phyloP scores from a whole-genome alignment of 2,113 vertebrate species.

The Oreochromis spilurus region DNA sequence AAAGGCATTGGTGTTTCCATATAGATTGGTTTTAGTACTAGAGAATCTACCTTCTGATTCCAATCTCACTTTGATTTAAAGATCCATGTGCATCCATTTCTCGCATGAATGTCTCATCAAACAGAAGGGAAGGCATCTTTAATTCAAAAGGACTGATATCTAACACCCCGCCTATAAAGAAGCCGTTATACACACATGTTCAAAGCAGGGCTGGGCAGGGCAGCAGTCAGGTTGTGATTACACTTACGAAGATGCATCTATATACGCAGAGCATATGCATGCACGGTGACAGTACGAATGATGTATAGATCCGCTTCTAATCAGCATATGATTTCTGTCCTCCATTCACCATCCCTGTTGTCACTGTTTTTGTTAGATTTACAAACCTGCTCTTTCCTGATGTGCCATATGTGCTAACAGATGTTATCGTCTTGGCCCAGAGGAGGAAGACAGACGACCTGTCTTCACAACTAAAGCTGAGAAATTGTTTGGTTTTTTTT shows the following conservation, averaged over 20 bases:
- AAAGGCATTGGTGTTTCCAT: conserved; percentile 15
- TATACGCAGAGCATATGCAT: neutral
- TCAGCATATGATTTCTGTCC: conserved; percentile 53
- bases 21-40: conserved; percentile 2
- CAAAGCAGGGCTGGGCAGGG: neutral
- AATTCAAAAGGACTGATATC: conserved; percentile 2
- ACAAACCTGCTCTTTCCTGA: conserved; percentile 57
- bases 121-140: conserved; percentile 1
- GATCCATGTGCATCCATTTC: neutral
- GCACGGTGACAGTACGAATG: neutral
- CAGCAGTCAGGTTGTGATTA: neutral
- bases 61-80: conserved; percentile 24
- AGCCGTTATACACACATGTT: neutral
- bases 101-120: neutral
- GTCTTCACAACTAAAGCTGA: conserved; percentile 69
- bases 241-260: neutral
- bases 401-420: conserved; percentile 71
- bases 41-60: neutral
- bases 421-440: conserved; percentile 65
- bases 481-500: conserved; percentile 47
- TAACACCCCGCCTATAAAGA: neutral
- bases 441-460: conserved; percentile 74
- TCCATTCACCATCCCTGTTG: conserved; percentile 43
- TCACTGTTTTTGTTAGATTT: conserved; percentile 66
- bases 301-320: conserved; percentile 30